These are phyloP conservation scores for Dendroctonus valens DNA, from an alignment of 1,140 invertebrate species.

Conservation along the genomic window DNA sequence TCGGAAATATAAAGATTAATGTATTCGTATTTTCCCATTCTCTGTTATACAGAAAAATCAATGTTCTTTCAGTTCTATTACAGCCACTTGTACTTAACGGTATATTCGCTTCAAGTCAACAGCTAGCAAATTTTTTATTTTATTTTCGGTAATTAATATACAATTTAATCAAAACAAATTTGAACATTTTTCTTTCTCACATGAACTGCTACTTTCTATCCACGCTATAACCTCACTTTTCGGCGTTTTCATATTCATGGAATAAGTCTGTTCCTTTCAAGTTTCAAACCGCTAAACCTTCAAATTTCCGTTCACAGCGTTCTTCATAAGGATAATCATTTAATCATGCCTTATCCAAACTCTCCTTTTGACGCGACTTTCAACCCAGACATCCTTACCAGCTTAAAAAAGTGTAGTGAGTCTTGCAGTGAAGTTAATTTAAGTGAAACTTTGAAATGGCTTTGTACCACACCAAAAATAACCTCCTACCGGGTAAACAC, in stretches of 20 bases:
- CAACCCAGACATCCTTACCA: slow-evolving; percentile 26
- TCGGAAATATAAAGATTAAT: neutral
- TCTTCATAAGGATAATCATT: neutral
- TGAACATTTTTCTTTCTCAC: too few species aligned
- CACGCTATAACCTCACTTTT: neutral
- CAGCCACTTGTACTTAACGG: neutral
- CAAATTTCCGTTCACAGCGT: neutral
- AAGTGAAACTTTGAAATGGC: slow-evolving; percentile 55
- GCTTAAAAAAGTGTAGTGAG: slow-evolving; percentile 22
- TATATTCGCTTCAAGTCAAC: neutral
- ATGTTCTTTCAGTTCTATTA: neutral
- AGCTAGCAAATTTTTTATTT: neutral
- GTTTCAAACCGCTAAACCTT: neutral
- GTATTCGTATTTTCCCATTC: neutral
- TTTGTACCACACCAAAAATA: slow-evolving; percentile 57
- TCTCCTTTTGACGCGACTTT: slow-evolving; percentile 42
- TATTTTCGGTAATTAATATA: neutral
- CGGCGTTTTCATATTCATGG: too few species aligned
- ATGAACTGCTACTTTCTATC: neutral
- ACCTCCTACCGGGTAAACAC: slow-evolving; percentile 63
- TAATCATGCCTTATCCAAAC: slow-evolving; percentile 41
- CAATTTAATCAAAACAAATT: too few species aligned
- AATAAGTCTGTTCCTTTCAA: neutral
- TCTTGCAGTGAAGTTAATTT: neutral
- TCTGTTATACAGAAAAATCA: neutral